phyloP scores from a whole-genome alignment of 2,113 vertebrate genomes.

The Gymnocephalus cernua region DNA sequence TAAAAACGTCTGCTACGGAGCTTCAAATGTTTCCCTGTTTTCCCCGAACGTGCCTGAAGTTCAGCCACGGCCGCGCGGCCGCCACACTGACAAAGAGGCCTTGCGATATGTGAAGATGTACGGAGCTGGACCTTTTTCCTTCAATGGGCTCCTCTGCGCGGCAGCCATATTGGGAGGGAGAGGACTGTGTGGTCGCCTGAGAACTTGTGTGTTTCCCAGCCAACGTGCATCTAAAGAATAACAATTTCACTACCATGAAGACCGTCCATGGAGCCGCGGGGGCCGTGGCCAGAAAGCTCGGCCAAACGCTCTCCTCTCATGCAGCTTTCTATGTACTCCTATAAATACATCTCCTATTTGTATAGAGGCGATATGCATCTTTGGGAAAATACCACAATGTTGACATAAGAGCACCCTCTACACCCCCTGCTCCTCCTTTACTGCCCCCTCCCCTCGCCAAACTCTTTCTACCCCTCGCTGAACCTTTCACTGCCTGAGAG shows the following conservation, averaged over 20 bases:
- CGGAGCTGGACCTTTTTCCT: slow-evolving; percentile 64
- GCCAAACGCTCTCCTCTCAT: slow-evolving; percentile 80
- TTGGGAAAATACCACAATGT: slow-evolving; percentile 88
- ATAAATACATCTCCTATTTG: slow-evolving; percentile 87
- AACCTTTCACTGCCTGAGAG: slow-evolving; percentile 77
- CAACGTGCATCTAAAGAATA: slow-evolving; percentile 84
- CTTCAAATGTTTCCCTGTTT: slow-evolving; percentile 40
- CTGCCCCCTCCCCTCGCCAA: slow-evolving; percentile 49
- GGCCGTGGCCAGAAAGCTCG: slow-evolving; percentile 70
- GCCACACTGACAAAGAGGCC: slow-evolving; percentile 62
- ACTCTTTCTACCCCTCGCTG: slow-evolving; percentile 74
- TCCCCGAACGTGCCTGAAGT: slow-evolving; percentile 43
- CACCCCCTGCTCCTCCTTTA: slow-evolving; percentile 68
- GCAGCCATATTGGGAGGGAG: slow-evolving; percentile 78
- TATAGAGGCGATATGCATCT: slow-evolving; percentile 86
- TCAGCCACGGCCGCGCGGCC: slow-evolving; percentile 38
- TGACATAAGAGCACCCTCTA: slow-evolving; percentile 82
- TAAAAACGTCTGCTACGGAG: too few relatives aligned
- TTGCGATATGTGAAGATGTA: slow-evolving; percentile 72
- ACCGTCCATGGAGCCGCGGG: slow-evolving; percentile 78
- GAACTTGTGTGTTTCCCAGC: slow-evolving; percentile 84
- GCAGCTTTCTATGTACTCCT: slow-evolving; percentile 79
- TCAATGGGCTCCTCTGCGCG: slow-evolving; percentile 73
- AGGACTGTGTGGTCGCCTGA: slow-evolving; percentile 82
- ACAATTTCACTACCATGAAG: slow-evolving; percentile 83